phyloP scores from a whole-genome alignment of 2,888 invertebrate species.

The Philhelius pedissequus region DNA sequence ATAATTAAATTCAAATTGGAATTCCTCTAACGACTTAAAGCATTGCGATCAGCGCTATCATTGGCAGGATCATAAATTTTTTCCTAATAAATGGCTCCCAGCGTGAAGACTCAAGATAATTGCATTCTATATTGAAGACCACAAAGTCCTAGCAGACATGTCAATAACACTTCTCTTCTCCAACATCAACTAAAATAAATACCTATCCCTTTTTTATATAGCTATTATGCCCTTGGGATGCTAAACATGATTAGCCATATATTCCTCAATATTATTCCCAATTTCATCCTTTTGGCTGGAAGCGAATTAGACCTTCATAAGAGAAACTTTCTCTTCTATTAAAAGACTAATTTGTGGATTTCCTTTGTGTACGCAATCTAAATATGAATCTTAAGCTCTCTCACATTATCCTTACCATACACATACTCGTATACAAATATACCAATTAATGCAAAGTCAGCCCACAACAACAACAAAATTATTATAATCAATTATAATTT shows the following conservation, averaged over 20 bases:
- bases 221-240: constrained; percentile 12
- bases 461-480: not conserved
- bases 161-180: constrained; percentile 4
- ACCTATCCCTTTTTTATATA: not conserved
- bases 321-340: constrained; percentile 14
- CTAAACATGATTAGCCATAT: constrained; percentile 22
- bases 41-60: not conserved
- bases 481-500: constrained; percentile 61
- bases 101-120: not conserved
- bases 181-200: constrained; percentile 9
- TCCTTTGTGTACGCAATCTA: not conserved
- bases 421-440: not conserved
- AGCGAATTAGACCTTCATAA: constrained; percentile 39
- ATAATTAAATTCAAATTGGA: not conserved
- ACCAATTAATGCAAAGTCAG: constrained; percentile 15
- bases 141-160: not conserved
- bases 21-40: not conserved
- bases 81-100: not conserved
- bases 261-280: constrained; percentile 8
- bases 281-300: constrained; percentile 12
- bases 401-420: not conserved
- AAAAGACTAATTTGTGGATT: constrained; percentile 27
- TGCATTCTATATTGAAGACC: not conserved
- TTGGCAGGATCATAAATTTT: not conserved
- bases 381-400: constrained; percentile 22